These are phyloP conservation scores for Drosophila mettleri DNA, from an alignment of 2,888 invertebrate species.

Conservation along the genomic window DNA sequence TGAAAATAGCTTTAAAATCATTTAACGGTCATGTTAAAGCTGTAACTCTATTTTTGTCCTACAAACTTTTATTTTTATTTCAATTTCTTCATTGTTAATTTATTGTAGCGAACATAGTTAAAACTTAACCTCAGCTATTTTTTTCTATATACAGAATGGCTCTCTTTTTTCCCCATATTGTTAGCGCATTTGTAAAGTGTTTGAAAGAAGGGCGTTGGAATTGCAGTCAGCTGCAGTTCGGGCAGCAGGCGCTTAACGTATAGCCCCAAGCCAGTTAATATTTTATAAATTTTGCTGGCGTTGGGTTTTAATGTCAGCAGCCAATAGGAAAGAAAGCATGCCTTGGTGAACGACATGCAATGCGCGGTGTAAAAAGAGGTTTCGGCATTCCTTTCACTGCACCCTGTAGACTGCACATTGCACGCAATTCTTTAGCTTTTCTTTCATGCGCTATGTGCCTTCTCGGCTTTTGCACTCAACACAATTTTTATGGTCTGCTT, in stretches of 20 bases:
- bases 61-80: slow-evolving; percentile 4
- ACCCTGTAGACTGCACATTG: slow-evolving; percentile 23
- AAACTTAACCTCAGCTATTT: slow-evolving; percentile 66
- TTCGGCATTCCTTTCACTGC: slow-evolving; percentile 40
- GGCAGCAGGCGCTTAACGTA: slow-evolving; percentile 40
- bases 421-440: slow-evolving; percentile 50
- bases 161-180: slow-evolving; percentile 28
- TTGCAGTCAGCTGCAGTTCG: slow-evolving; percentile 17
- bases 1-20: background rate
- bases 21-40: background rate
- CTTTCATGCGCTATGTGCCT: slow-evolving; percentile 53
- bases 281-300: slow-evolving; percentile 76
- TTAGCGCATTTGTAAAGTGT: slow-evolving; percentile 57
- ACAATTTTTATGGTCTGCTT: slow-evolving; percentile 80
- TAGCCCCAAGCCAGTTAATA: slow-evolving; percentile 68
- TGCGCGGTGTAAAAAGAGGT: slow-evolving; percentile 8
- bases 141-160: slow-evolving; percentile 34
- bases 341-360: slow-evolving; percentile 53
- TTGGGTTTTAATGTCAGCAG: slow-evolving; percentile 70
- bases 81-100: slow-evolving; percentile 51
- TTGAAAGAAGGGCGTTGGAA: slow-evolving; percentile 30
- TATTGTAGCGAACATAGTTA: slow-evolving; percentile 62
- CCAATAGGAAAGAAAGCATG: slow-evolving; percentile 74
- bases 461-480: slow-evolving; percentile 76
- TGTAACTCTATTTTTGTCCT: no score